Base-by-base conservation (phyloP, 1,140 invertebrate genomes). In the Cotesia vestalis region DNA sequence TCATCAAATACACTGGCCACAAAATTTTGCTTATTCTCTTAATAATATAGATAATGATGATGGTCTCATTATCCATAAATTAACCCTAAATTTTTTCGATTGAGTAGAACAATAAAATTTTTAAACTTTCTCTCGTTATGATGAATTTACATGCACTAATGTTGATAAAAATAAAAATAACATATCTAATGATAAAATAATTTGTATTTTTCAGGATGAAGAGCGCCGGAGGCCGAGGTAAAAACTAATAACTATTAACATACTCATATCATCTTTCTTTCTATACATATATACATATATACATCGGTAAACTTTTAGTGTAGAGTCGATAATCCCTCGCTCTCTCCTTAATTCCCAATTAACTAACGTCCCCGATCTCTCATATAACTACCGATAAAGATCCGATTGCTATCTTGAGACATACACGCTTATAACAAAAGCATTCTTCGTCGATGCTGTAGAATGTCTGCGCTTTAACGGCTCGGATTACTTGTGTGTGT, bases 141-240 rank as follows among this genome's bases (percentile, higher is more conserved):
- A 27, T 27, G 27, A 27, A 27, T 27, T 27, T 27, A 27, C 3
- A 27, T 27, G 27, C 27, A 27, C 27, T 62, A 6, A 34, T 66
- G 9, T 0, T 63, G 17, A 34, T 46, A 46, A 67, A 66, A 27
- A 46, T 64, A 27, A 17, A 14, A 62, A 17, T 8, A 34, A n/a
- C 9, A 27, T 55, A 73, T 63, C 36, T 6, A 27, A 34, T 67
- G 40, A 34, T 63, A 17, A 53, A 69, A 36, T 72, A 17, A 69
- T 75, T 73, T 77, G 68, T 83, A 61, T 83, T 81, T 84, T 85
- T 67, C 81, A 84, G 84, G 76, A 76, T 86, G 69, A 86, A 86
- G 73, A 86, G 82, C 73, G 78, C 82, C 4, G 79, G 81, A 69
- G 84, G 84, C 77, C 82, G 84, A 85, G 85, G 84, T 85, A 77